phyloP scores from a whole-genome alignment of 2,888 invertebrate genomes.

The Rhorus exstirpatorius region DNA sequence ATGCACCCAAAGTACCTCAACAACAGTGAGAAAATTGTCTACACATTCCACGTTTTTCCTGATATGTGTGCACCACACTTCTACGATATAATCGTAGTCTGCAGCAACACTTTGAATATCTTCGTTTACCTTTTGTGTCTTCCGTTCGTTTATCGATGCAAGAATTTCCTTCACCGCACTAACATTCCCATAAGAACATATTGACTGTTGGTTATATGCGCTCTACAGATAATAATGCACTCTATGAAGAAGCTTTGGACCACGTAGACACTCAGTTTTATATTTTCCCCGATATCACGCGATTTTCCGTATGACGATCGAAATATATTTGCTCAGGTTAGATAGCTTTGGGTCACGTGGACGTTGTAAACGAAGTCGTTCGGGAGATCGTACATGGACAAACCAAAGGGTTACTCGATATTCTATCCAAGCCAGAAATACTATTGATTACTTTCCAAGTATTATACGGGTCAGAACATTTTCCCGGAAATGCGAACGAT shows the following conservation, averaged over 20 bases:
- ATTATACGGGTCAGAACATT: slow-evolving; percentile 3
- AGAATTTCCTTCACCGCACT: slow-evolving; percentile 38
- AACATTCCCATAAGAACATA: slow-evolving; percentile 48
- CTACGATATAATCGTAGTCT: slow-evolving; percentile 22
- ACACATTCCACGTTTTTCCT: slow-evolving; percentile 20
- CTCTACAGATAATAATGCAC: slow-evolving; percentile 41
- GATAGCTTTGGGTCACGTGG: slow-evolving; percentile 47
- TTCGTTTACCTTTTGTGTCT: slow-evolving; percentile 21
- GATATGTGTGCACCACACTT: slow-evolving; percentile 35
- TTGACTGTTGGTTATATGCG: slow-evolving; percentile 44
- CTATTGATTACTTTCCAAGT: slow-evolving; percentile 46
- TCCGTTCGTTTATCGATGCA: slow-evolving; percentile 31
- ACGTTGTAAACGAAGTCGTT: slow-evolving; percentile 61
- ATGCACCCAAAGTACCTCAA: neutral
- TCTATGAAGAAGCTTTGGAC: slow-evolving; percentile 50
- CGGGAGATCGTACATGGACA: slow-evolving; percentile 35
- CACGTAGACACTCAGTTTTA: slow-evolving; percentile 60
- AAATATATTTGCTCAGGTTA: slow-evolving; percentile 42
- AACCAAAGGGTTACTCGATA: slow-evolving; percentile 51
- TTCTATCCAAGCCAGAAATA: slow-evolving; percentile 11
- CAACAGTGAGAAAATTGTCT: slow-evolving; percentile 30
- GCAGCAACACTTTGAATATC: slow-evolving; percentile 7
- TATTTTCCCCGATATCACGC: slow-evolving; percentile 63
- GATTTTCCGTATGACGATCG: slow-evolving; percentile 49
- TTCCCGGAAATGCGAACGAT: slow-evolving; percentile 10